Percentiles rank a stretch among this genome's conserved stretches.
phyloP scores from a whole-genome alignment of 2,113 vertebrate genomes.

The Poecilia latipinna region DNA sequence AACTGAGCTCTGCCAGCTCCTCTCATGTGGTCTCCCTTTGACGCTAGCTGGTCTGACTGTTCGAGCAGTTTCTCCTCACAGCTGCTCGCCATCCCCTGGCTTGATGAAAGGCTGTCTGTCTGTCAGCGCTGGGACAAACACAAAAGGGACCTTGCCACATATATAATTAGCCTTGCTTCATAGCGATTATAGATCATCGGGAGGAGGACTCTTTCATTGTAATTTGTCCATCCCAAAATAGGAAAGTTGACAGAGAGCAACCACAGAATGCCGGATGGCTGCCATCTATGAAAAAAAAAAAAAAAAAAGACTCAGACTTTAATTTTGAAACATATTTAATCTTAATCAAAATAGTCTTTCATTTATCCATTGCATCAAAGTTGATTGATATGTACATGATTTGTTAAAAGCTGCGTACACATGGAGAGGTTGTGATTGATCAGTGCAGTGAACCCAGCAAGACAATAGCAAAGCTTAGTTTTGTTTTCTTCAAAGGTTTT shows the following conservation, averaged over 20 bases:
- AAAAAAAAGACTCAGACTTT: slow-evolving; percentile 39
- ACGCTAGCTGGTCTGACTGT: slow-evolving; percentile 63
- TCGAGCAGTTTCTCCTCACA: slow-evolving; percentile 66
- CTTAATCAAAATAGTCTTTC: slow-evolving; percentile 67
- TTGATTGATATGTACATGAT: slow-evolving; percentile 65
- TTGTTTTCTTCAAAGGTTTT: not conserved
- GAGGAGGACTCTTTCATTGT: slow-evolving; percentile 50
- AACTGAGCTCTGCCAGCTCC: slow-evolving; percentile 57
- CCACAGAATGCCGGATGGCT: slow-evolving; percentile 46
- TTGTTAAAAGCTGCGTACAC: slow-evolving; percentile 34
- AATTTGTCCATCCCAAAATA: slow-evolving; percentile 61
- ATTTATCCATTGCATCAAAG: slow-evolving; percentile 51
- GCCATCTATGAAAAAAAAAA: slow-evolving; percentile 39
- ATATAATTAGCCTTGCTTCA: slow-evolving; percentile 70
- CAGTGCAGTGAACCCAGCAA: not conserved
- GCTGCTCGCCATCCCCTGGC: slow-evolving; percentile 70
- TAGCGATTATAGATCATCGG: slow-evolving; percentile 67
- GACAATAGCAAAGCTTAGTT: not conserved
- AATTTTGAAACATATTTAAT: slow-evolving; percentile 64
- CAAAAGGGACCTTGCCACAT: slow-evolving; percentile 60
- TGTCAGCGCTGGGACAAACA: slow-evolving; percentile 61
- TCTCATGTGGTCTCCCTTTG: slow-evolving; percentile 75
- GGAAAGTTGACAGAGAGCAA: slow-evolving; percentile 54
- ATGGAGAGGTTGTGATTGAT: slow-evolving; percentile 27
- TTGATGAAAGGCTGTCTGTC: slow-evolving; percentile 74